phyloP scores from a whole-genome alignment of 2,888 invertebrate genomes.

The Escarpia spicata region DNA sequence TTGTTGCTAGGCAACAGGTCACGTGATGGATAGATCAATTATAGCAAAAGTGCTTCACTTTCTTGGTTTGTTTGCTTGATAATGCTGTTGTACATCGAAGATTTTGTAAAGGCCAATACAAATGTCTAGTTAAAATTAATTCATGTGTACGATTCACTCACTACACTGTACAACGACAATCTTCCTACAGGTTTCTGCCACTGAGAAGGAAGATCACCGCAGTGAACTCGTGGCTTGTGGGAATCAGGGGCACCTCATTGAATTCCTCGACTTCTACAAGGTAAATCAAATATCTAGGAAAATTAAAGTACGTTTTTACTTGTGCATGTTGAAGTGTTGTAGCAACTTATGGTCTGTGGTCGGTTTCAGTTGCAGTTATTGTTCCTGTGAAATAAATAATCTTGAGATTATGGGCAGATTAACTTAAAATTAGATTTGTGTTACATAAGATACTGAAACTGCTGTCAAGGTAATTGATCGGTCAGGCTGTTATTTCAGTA shows the following conservation, averaged over 20 bases:
- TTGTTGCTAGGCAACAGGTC: too few relatives aligned
- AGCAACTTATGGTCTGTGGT: background rate
- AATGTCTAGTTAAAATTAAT: background rate
- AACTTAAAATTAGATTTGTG: background rate
- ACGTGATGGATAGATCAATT: too few relatives aligned
- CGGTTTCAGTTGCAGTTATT: background rate
- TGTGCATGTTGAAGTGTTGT: background rate
- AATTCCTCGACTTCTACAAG: conserved; percentile 37
- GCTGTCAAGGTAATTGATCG: background rate
- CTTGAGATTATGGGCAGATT: background rate
- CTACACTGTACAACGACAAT: background rate
- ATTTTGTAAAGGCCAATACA: background rate
- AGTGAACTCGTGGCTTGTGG: conserved; percentile 45
- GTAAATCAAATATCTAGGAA: conserved; percentile 26
- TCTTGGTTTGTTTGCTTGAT: background rate
- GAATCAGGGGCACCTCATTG: background rate
- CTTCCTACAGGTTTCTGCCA: conserved; percentile 45
- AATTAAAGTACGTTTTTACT: background rate
- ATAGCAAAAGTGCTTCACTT: background rate
- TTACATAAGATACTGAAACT: background rate
- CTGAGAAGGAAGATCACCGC: conserved; percentile 46
- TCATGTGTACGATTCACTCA: too few relatives aligned
- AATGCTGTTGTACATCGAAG: background rate
- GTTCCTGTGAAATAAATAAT: background rate
- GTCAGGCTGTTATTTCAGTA: background rate